These are phyloP conservation scores for Sterrhoptilus dennistouni DNA, from an alignment of 2,113 vertebrate genomes.

Conservation along the genomic window DNA sequence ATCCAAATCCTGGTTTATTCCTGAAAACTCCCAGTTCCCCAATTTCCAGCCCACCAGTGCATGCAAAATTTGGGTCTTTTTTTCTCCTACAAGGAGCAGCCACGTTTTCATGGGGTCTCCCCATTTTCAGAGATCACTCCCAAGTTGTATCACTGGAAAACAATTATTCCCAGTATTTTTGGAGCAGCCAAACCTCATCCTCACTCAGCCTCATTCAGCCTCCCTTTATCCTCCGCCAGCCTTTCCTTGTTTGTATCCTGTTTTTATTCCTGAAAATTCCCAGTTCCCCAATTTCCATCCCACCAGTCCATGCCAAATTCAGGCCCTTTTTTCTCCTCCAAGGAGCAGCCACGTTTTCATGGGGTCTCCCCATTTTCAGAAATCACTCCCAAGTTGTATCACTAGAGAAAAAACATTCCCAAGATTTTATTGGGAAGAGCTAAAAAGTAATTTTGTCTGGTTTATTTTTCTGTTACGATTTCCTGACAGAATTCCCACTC, in stretches of 20 bases:
- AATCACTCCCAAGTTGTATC: accelerated
- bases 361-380: background rate
- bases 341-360: background rate
- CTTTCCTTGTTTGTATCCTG: too few relatives aligned
- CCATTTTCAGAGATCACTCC: background rate
- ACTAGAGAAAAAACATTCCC: background rate
- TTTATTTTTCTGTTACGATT: background rate
- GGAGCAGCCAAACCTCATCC: too few relatives aligned
- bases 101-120: background rate
- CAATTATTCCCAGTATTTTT: background rate
- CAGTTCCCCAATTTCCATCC: too few relatives aligned
- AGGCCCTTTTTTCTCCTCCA: background rate
- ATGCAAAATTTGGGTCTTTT: background rate
- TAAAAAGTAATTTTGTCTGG: background rate
- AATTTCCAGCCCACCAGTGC: background rate
- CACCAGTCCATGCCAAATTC: too few relatives aligned
- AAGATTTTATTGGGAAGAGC: background rate
- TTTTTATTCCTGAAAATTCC: too few relatives aligned
- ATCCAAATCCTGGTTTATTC: background rate
- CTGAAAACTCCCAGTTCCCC: accelerated
- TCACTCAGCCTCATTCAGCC: too few relatives aligned
- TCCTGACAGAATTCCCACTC: background rate
- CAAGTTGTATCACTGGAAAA: accelerated
- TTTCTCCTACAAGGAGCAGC: background rate
- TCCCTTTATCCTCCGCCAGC: too few relatives aligned